Base-by-base conservation (phyloP, 2,888 invertebrate genomes). In the Chaetogeoica ovagalla region DNA sequence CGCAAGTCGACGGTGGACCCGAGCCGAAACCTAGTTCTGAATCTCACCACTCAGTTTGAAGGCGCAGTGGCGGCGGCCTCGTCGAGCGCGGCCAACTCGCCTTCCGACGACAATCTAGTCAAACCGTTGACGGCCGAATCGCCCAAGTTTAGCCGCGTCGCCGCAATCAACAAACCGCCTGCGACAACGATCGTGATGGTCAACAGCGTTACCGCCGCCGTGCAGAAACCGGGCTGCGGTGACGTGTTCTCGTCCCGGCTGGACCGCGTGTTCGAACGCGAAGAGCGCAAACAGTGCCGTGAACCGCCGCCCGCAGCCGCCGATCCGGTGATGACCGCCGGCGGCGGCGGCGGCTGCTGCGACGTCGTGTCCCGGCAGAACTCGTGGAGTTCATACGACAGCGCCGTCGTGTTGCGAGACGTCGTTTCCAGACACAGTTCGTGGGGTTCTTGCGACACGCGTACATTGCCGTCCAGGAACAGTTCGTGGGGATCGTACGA, bases 321-420 rank as follows among this genome's bases (percentile, higher is more conserved):
- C 2, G 66, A 75, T 0, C 52, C 37, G 0, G 7, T 13, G 13
- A 57, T 13, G 13, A 57, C 7, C 37, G 9, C 17, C 0, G 37
- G 17, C 2, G 4, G 37, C n/a, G 55, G 21, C 1, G 59, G 79
- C 23, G 30, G 30, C 30, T 1, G 30, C 30, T 30, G 30, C 7
- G 2, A 7, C 9, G 82, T 84, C 70, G 83, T 84, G 2, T 90
- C 90, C 83, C 87, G 93, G 55, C 93, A 93, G 86, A 92, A 91
- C 86, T 93, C 93, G 71, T 93, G 93, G 92, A 91, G 91, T 85
- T 91, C 91, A 55, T 91, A 91, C 85, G 93, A 93, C 86, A 93
- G 93, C 85, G 93, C 92, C 43, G 91, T 92, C 57, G 91, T 90
- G 69, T 87, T 91, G 82, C 89, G 89, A 82, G 92, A 92, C 83